Evolutionary conservation across 2,113 vertebrate species (phyloP), one percentile per base, ranked within the genome.

Genomic region (Ctenomys sociabilis): DNA sequence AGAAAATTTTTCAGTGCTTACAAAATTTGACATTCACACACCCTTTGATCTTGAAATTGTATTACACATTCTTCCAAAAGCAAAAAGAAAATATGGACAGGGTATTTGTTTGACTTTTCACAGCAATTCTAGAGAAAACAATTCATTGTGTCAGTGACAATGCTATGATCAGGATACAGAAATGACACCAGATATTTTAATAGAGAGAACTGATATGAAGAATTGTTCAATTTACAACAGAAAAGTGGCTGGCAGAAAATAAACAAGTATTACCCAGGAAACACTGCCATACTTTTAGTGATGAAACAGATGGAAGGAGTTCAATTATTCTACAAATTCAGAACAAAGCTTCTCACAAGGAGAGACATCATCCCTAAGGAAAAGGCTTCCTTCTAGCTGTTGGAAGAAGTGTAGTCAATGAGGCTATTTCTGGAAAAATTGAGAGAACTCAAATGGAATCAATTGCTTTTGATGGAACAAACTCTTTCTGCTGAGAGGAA

Each of bases 11-110:
- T 21, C 13, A 81, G 32, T 57, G 54, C 61, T 45, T 90, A 57
- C 22, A 63, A 93, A 81, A 49, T 88, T 73, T 81, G 35, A 93
- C 93, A 93, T 37, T 4, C 28, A 96, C 1, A 61, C 24, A 75
- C 54, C 30, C n/a, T 88, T 91, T 75, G 30, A 3, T 16, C 52
- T 75, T 85, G 1, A 4, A 75, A 12, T 49, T 78, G 40, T 86
- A 68, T 3, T 82, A 52, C 4, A 73, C 6, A 86, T 86, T 52
- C 40, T 83, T 63, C 28, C 28, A 87, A 93, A 68, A 26, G 54
- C 9, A 91, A 45, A 94, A 52, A 49, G 16, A 57, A 57, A 5
- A 5, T 21, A 35, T 22, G 1, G 7, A 85, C 0, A 75, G 19
- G 3, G 57, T 57, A 2, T 81, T 84, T n/a, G 32, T 90, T 73